These are phyloP conservation scores for Galaxias olidus DNA, from an alignment of 2,797 vertebrate genomes.

Conservation along the genomic window DNA sequence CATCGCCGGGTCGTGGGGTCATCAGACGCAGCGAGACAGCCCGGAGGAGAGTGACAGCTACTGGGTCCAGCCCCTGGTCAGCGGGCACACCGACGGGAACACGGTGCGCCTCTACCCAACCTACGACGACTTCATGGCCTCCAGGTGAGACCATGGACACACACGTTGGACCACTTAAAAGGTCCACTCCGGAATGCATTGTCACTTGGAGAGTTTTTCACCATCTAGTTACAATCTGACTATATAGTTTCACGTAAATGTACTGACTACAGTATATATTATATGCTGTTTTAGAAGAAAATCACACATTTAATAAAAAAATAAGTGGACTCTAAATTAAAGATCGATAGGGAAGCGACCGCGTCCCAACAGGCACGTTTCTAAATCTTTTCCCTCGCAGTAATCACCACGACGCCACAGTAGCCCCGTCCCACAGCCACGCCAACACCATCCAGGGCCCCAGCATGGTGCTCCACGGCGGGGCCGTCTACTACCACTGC, in stretches of 20 bases:
- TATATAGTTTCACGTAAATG: too few relatives aligned
- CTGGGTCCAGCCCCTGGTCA: constrained; percentile 68
- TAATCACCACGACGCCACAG: constrained; percentile 46
- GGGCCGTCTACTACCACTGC: constrained; percentile 71
- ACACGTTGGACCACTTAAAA: too few relatives aligned
- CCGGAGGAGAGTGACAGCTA: constrained; percentile 34
- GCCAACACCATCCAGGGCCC: constrained; percentile 65
- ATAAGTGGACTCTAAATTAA: too few relatives aligned
- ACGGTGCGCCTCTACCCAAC: constrained; percentile 54
- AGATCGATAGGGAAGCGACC: too few relatives aligned
- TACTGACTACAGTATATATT: too few relatives aligned
- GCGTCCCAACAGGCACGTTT: too few relatives aligned
- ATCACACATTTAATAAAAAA: too few relatives aligned
- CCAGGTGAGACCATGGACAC: background rate
- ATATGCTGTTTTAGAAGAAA: too few relatives aligned
- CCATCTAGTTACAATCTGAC: too few relatives aligned
- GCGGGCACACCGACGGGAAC: constrained; percentile 53
- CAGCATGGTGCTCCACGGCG: constrained; percentile 59
- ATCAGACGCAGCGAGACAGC: constrained; percentile 42
- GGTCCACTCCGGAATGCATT: too few relatives aligned
- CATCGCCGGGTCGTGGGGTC: constrained; percentile 72
- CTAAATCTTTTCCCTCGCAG: too few relatives aligned
- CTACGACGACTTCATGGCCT: constrained; percentile 66
- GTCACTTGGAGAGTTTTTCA: too few relatives aligned
- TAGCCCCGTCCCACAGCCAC: constrained; percentile 45